phyloP scores from a whole-genome alignment of 2,797 vertebrate genomes.

The Pseudochirops cupreus region DNA sequence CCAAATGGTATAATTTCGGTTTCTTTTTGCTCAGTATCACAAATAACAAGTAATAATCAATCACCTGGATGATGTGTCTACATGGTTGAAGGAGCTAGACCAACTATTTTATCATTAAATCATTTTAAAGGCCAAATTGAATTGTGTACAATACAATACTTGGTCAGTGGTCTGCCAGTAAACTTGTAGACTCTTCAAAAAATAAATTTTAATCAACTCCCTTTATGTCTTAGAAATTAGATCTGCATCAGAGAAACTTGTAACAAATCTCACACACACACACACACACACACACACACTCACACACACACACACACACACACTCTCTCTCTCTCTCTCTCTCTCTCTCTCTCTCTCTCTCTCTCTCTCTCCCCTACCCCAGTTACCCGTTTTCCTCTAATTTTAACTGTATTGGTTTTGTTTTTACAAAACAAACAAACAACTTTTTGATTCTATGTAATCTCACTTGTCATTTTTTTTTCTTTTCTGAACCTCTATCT shows the following conservation, averaged over 20 bases:
- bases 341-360: no score
- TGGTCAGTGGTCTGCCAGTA: not conserved
- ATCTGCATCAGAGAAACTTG: not conserved
- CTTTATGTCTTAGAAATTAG: not conserved
- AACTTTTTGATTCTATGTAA: not conserved
- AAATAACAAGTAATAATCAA: not conserved
- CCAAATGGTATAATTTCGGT: not conserved
- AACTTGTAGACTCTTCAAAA: not conserved
- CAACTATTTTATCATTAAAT: not conserved
- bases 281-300: no score
- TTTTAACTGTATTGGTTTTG: not conserved
- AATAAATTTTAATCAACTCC: not conserved
- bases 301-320: no score
- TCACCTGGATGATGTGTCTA: not conserved
- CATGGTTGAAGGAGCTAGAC: not conserved
- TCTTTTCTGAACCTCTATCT: not conserved
- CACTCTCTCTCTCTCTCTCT: no score
- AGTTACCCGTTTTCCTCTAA: not conserved
- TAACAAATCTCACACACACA: not conserved
- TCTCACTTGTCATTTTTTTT: not conserved
- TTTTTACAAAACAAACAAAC: not conserved
- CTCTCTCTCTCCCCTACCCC: no score
- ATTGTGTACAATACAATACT: not conserved
- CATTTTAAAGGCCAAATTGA: not conserved
- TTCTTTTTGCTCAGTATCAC: not conserved